Evolutionary conservation across 1,140 invertebrate species (phyloP).

Genomic region (Bombus sylvicola): DNA sequence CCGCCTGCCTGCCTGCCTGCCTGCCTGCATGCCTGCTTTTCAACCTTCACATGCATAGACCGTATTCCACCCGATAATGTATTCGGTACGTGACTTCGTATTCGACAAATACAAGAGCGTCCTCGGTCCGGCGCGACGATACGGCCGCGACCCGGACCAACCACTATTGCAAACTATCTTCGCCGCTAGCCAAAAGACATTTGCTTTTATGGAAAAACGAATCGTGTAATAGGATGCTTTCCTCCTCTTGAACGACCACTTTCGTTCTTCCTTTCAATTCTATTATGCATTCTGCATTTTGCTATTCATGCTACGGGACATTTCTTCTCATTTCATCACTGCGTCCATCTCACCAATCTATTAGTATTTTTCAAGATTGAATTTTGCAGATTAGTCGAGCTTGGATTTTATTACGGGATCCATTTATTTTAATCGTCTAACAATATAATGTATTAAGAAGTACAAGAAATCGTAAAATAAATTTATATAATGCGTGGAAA

Average conservation of each 20-base stretch:
- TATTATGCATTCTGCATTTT: neutral
- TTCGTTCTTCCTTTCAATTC: conserved; percentile 5
- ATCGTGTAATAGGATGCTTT: conserved; percentile 41
- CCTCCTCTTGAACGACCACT: conserved; percentile 18
- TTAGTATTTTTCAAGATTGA: neutral
- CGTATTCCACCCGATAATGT: conserved; percentile 68
- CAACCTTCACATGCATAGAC: conserved; percentile 70
- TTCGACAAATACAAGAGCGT: conserved; percentile 66
- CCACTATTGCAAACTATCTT: conserved; percentile 48
- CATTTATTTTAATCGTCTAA: neutral
- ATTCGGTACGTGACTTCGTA: conserved; percentile 71
- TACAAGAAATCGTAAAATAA: neutral
- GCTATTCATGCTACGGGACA: neutral
- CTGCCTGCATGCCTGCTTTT: conserved; percentile 67
- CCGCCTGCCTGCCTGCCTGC: conserved; percentile 32
- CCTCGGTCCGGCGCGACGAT: conserved; percentile 46
- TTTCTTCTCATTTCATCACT: conserved; percentile 1
- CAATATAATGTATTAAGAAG: neutral
- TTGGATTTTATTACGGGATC: too few relatives aligned
- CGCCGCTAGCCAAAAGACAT: conserved; percentile 51
- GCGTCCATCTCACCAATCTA: neutral
- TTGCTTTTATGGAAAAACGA: conserved; percentile 51
- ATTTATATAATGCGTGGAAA: neutral
- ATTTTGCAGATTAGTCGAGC: neutral
- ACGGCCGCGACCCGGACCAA: conserved; percentile 26